Evolutionary conservation across 2,113 vertebrate species (phyloP).

Genomic region (Muntiacus reevesi): DNA sequence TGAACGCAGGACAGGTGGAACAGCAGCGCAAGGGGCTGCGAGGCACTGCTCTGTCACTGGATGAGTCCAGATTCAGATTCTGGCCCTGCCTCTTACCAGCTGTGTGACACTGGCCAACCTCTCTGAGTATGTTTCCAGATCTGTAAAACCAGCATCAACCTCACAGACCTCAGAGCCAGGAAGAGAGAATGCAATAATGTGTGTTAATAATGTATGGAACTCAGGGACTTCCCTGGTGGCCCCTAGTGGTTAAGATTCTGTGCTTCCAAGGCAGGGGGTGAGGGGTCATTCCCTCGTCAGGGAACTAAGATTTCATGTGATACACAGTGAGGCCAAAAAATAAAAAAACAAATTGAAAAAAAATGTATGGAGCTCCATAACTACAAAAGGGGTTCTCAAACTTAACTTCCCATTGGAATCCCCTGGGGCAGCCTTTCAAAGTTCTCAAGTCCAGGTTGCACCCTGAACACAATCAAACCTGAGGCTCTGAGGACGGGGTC

Average conservation of each 20-base stretch:
- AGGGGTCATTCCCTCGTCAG: neutral
- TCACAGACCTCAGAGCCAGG: neutral
- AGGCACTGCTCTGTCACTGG: no score
- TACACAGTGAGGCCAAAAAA: neutral
- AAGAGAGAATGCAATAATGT: neutral
- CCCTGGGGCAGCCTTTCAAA: neutral
- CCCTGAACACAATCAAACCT: no score
- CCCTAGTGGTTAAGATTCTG: neutral
- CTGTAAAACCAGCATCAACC: no score
- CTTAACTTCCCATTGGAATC: neutral
- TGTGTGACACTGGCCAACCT: neutral
- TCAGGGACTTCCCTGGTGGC: neutral
- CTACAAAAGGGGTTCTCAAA: neutral
- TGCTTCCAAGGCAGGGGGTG: neutral
- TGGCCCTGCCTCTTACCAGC: neutral
- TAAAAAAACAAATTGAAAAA: neutral
- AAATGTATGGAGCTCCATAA: neutral
- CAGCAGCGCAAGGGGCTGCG: rapidly evolving
- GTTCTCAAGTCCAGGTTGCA: no score
- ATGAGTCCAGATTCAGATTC: neutral
- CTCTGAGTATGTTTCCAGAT: neutral
- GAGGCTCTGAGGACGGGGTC: neutral
- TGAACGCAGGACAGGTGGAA: neutral
- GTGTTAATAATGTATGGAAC: no score
- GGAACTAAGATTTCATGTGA: neutral